Evolutionary conservation across 2,888 invertebrate species (phyloP), one percentile per base, ranked within the genome.

Genomic region (Tanypteryx hageni): DNA sequence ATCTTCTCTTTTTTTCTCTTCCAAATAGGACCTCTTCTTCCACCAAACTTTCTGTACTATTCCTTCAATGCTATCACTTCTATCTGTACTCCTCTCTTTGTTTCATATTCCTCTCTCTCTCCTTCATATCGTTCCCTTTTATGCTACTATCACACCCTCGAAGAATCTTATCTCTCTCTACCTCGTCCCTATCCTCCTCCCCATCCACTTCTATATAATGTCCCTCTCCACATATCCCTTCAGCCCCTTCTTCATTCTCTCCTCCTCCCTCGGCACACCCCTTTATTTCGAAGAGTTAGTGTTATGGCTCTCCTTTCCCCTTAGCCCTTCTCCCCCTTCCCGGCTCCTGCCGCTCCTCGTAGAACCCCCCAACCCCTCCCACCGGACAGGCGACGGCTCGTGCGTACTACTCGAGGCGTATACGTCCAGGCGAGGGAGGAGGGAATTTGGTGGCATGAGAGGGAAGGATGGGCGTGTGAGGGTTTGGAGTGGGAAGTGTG

Each of bases 281-380:
- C 89, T 89, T 89, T 89, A 89, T 89, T 89, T 64, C 89, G 89
- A 89, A 89, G 89, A 89, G 89, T 89, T 89, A 89, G 44, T 89
- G 89, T 89, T 89, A 89, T 89, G 89, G 89, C 64, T 44, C 61
- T 86, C 31, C 86, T 59, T 61, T 59, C 89, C 64, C 61, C n/a
- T 57, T 2, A 83, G 9, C 18, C 56, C 56, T 57, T 76, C 44
- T 14, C 16, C 57, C 57, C 83, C 57, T 1, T 13, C 18, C n/a
- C n/a, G n/a, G n/a, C n/a, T n/a, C n/a, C n/a, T n/a, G 16, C 14
- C 56, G 8, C 16, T 18, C n/a, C n/a, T 10, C 56, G 7, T 18
- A 44, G 31, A 27, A 16, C 27, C 82, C 13, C 56, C 5, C 18
- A 56, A 13, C 56, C 59, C 61, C 31, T 16, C 61, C 61, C 18